phyloP scores from a whole-genome alignment of 2,797 vertebrate genomes.

The Agapornis canus region DNA sequence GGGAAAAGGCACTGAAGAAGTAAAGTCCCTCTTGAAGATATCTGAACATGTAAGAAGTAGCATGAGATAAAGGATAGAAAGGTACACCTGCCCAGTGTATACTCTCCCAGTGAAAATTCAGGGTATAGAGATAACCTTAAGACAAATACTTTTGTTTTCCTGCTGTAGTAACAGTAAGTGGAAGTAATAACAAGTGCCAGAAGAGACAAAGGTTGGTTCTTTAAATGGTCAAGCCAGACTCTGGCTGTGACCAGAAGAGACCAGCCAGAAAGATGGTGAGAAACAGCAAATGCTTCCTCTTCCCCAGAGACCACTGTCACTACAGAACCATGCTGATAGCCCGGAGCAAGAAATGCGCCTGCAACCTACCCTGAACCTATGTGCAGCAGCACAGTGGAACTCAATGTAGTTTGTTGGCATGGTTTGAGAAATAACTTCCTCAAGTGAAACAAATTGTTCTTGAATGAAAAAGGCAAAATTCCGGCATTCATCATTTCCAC shows the following conservation, averaged over 20 bases:
- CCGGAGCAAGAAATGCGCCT: fast-evolving
- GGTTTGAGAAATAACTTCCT: not conserved
- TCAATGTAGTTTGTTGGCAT: not conserved
- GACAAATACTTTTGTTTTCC: not conserved
- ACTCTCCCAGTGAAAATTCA: not conserved
- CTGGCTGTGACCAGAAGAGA: not conserved
- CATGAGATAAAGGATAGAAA: not conserved
- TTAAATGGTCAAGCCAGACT: not conserved
- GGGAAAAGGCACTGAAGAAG: not conserved
- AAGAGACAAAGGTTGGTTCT: not conserved
- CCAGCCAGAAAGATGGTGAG: not conserved
- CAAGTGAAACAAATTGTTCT: not conserved
- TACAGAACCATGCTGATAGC: not conserved
- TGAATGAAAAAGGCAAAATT: constrained; percentile 15
- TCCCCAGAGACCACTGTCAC: not conserved
- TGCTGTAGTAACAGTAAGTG: not conserved
- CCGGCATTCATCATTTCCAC: constrained; percentile 1
- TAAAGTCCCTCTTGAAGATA: not conserved
- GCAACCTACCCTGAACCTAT: not conserved
- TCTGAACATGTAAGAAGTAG: not conserved
- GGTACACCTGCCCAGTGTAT: not conserved
- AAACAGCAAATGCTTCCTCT: not conserved
- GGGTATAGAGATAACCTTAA: not conserved
- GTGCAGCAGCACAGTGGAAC: not conserved
- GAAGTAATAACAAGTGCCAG: not conserved